Base-by-base conservation (phyloP, 30 jellyfish, hydroid and myxozoan genomes). In the Aurelia aurita complex sp. Pacific region DNA sequence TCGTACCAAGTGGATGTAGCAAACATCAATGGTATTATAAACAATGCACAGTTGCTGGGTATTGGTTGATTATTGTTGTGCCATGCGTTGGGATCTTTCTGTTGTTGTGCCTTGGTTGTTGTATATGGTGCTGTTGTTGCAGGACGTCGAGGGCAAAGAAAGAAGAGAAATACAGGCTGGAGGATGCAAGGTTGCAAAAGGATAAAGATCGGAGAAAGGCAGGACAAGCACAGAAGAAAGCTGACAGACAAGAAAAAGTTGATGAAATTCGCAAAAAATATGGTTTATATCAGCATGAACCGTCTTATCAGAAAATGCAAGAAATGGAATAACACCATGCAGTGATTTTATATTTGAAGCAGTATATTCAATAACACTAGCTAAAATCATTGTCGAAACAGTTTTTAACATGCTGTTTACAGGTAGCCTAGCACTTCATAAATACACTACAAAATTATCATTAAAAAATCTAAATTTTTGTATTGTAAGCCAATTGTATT, bases 61-160 rank as follows among this genome's bases (percentile, higher is more conserved):
- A 76, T 73, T 92, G 97, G 97, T 74, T 92, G 80, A 92, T 86
- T 59, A 92, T 92, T 33, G 92, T 87, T 46, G 51, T 92, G 34
- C 98, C 98, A 2, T 92, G 98, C 72, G 83, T 87, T 15, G 98
- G 91, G 38, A 83, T 87, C 7, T 67, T 92, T 67, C 29, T 92
- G 33, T 69, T 92, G 60, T 46, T 92, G 33, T 55, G 85, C 72
- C 76, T 87, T 10, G 92, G 95, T 18, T 86, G 97, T 73, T 91
- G 97, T 50, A 79, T 91, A 55, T 92, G 91, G 86, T 92, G 98
- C 85, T 92, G 98, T 59, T 92, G 98, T 66, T 92, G 98, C 64
- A 54, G 96, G 54, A 77, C 64, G 11, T 78, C 88, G 46, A 70
- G 51, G 53, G 78, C 89, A 73, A 86, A 83, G 72, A 81, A 74